Percentiles rank a stretch among this genome's conserved stretches.
These are phyloP conservation scores for Thermophis baileyi DNA, from an alignment of 2,113 vertebrate species.

Conservation along the genomic window DNA sequence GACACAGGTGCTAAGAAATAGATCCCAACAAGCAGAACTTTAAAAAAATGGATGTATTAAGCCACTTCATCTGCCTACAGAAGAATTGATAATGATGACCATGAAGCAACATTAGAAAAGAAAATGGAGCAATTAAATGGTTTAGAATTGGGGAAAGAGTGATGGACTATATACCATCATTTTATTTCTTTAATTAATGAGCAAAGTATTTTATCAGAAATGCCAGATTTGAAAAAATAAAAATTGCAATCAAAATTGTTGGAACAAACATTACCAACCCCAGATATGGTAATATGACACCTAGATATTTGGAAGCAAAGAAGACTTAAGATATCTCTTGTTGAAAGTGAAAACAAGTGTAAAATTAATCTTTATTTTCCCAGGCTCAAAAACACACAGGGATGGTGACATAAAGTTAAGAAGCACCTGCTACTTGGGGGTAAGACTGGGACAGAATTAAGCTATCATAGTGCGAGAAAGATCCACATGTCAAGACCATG, in stretches of 20 bases:
- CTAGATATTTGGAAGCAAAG: background rate
- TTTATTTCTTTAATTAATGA: background rate
- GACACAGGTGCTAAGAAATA: background rate
- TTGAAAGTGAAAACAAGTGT: background rate
- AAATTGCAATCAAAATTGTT: background rate
- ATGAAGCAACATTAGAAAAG: background rate
- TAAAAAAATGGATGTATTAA: background rate
- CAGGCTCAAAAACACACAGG: background rate
- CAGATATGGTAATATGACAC: background rate
- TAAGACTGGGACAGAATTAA: background rate
- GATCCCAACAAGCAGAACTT: background rate
- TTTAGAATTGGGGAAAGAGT: background rate
- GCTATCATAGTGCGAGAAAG: background rate
- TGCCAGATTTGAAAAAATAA: background rate
- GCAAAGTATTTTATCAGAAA: background rate
- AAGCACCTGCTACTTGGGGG: background rate
- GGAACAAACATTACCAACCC: background rate
- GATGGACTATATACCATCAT: background rate
- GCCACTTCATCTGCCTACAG: background rate
- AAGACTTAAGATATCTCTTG: background rate
- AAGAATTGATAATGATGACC: background rate
- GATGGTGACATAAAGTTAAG: background rate
- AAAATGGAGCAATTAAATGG: background rate
- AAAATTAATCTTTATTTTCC: background rate
- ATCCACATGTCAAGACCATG: background rate